Evolutionary conservation across 2,888 invertebrate species (phyloP).

Genomic region (Hydrotaea cyrtoneurina): DNA sequence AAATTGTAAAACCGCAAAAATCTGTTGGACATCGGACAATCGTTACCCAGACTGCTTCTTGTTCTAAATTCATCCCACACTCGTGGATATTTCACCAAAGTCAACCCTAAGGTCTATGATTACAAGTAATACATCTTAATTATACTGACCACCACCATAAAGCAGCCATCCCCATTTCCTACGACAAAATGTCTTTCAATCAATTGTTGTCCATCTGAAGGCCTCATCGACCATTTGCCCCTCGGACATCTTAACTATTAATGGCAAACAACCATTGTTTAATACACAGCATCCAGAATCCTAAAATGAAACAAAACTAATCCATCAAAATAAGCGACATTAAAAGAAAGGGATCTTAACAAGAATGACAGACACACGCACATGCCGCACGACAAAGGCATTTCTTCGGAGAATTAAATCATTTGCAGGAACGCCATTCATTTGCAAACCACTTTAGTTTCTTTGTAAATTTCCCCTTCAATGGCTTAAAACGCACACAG

Average conservation of each 20-base stretch:
- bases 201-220: neutral
- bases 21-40: no score
- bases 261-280: neutral
- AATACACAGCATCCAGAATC: neutral
- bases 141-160: no score
- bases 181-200: neutral
- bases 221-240: neutral
- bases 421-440: slow-evolving; percentile 21
- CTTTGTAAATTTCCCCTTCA: slow-evolving; percentile 44
- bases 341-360: neutral
- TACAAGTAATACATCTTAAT: no score
- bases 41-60: no score
- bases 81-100: no score
- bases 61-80: no score
- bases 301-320: neutral
- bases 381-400: neutral
- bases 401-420: neutral
- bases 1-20: no score
- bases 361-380: neutral
- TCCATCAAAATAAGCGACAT: neutral
- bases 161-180: no score
- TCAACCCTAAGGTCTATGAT: no score
- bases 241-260: neutral
- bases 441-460: slow-evolving; percentile 29
- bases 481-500: slow-evolving; percentile 25